Base-by-base conservation (phyloP, 2,113 vertebrate genomes). In the Myiozetetes cayanensis region DNA sequence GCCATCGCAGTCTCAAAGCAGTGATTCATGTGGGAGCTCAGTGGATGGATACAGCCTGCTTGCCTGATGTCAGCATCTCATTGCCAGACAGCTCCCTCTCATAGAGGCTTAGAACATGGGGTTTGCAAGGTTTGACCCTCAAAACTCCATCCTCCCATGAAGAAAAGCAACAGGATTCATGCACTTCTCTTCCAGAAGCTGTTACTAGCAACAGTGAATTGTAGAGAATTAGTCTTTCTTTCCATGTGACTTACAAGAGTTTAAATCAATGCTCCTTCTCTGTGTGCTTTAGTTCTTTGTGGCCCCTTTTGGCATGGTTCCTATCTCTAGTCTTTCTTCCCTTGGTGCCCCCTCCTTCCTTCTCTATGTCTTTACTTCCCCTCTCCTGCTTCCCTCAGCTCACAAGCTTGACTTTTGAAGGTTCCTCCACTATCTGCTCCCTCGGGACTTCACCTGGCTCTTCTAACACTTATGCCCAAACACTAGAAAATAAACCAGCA, bases 391-490 rank as follows among this genome's bases (percentile, higher is more conserved):
- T 77, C 61, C 46, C 20, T 62, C 2, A 1, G 25, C 28, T 2
- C 27, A 0, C 11, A 2, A 27, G 12, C 5, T 52, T 18, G 11
- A 72, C 1, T 1, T 70, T 58, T 28, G 44, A 87, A 89, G 37
- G 24, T 17, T 89, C 43, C 35, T 87, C 25, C 5, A 2, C 52
- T 44, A n/a, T 33, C 22, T 55, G 17, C 14, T 92, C 58, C 53
- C 3, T 1, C 1, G 47, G 62, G 73, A 58, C 18, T 21, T 85
- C 33, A 33, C 2, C 27, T 1, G 0, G 5, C 56, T 59, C 81
- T 79, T 71, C 33, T 33, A 71, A 58, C 1, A 0, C 28, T 43
- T 50, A 16, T 46, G 35, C 55, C 50, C 39, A 55, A 55, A 71
- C 8, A 30, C 58, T 22, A 49, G 30, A 63, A 77, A 66, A 50